Evolutionary conservation across 2,888 invertebrate species (phyloP).

Genomic region (Stictocephala bisonia): DNA sequence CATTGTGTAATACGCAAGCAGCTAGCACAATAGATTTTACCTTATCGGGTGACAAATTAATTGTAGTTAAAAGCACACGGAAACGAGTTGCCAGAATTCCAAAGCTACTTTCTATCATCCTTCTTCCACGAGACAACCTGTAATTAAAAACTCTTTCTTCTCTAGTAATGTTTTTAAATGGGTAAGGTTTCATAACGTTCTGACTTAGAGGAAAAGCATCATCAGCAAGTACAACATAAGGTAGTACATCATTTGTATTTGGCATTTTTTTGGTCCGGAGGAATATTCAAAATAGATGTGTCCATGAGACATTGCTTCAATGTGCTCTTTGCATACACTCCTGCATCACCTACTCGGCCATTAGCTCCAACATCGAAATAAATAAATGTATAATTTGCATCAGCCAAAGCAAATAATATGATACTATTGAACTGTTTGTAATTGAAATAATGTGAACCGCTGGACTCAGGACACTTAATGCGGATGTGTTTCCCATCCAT

Average conservation of each 20-base stretch:
- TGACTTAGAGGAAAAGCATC: slow-evolving; percentile 28
- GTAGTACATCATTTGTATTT: slow-evolving; percentile 18
- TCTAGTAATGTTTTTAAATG: slow-evolving; percentile 30
- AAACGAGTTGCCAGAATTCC: slow-evolving; percentile 53
- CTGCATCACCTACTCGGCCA: slow-evolving; percentile 25
- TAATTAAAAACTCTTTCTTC: slow-evolving; percentile 50
- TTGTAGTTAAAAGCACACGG: slow-evolving; percentile 51
- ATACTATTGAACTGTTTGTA: slow-evolving; percentile 21
- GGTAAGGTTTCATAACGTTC: slow-evolving; percentile 35
- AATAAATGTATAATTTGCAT: slow-evolving; percentile 37
- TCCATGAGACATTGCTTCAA: slow-evolving; percentile 18
- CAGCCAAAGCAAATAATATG: slow-evolving; percentile 5
- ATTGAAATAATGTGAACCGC: slow-evolving; percentile 24
- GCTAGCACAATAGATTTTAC: slow-evolving; percentile 32
- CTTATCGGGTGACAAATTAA: slow-evolving; percentile 48
- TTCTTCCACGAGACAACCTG: slow-evolving; percentile 45
- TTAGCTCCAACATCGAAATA: slow-evolving; percentile 26
- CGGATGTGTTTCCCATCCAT: slow-evolving; percentile 34
- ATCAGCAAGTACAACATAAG: slow-evolving; percentile 31
- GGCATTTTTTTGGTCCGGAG: slow-evolving; percentile 25
- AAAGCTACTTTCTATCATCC: slow-evolving; percentile 50
- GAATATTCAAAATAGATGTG: slow-evolving; percentile 29
- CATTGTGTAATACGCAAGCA: slow-evolving; percentile 36
- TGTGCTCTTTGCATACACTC: slow-evolving; percentile 29
- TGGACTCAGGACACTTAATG: slow-evolving; percentile 43